A percentile compares a stretch with the other conserved stretches of the same genome.
These are phyloP conservation scores for Muscina levida DNA, from an alignment of 2,888 invertebrate species.

Conservation along the genomic window DNA sequence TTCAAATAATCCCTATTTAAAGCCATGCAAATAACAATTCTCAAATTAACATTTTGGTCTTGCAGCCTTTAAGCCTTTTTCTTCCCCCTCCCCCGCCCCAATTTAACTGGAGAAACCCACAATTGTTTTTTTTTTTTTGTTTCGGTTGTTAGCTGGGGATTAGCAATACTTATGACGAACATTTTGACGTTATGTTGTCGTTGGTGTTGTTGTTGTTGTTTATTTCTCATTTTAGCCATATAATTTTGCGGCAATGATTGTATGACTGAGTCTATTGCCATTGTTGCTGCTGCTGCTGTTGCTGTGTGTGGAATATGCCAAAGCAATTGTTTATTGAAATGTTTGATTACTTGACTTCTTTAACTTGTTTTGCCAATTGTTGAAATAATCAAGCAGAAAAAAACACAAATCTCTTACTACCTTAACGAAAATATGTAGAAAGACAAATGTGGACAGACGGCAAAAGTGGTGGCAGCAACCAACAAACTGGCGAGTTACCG, in stretches of 20 bases:
- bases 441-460: slow-evolving; percentile 20
- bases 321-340: slow-evolving; percentile 66
- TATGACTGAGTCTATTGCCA: too few relatives aligned
- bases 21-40: slow-evolving; percentile 49
- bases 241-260: slow-evolving; percentile 47
- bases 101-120: slow-evolving; percentile 25
- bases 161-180: slow-evolving; percentile 58
- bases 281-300: background rate
- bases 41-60: slow-evolving; percentile 56
- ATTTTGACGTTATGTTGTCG: slow-evolving; percentile 28
- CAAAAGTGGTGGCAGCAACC: slow-evolving; percentile 9
- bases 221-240: slow-evolving; percentile 39
- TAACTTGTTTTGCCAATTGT: slow-evolving; percentile 64
- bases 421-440: slow-evolving; percentile 5
- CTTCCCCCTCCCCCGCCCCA: too few relatives aligned
- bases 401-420: slow-evolving; percentile 2
- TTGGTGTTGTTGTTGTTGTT: background rate
- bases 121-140: slow-evolving; percentile 48
- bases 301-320: slow-evolving; percentile 21
- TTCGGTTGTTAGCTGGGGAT: slow-evolving; percentile 53
- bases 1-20: slow-evolving; percentile 46
- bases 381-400: slow-evolving; percentile 38
- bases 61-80: slow-evolving; percentile 42
- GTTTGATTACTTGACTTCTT: slow-evolving; percentile 66
- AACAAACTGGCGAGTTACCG: background rate